Evolutionary conservation across 23 tunicate genomes (phyloP).

Genomic region (Clavelina lepadiformis): DNA sequence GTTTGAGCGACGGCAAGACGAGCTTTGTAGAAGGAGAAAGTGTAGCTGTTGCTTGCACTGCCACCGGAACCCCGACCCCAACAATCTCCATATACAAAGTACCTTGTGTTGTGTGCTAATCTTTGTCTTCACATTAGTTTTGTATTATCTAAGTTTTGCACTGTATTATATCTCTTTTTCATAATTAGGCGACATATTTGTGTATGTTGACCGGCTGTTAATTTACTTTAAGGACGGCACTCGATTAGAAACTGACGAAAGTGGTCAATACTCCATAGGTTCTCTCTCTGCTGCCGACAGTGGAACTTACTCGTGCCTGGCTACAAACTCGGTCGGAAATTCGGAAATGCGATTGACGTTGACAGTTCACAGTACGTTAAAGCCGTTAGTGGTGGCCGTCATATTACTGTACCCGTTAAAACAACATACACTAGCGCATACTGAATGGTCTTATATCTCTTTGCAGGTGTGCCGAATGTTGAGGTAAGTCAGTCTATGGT

Average conservation of each 20-base stretch:
- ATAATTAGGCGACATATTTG: too few relatives aligned
- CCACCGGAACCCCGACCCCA: slow-evolving; percentile 49
- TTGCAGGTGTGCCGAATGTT: slow-evolving; percentile 10
- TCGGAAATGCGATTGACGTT: slow-evolving; percentile 11
- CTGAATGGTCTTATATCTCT: not conserved
- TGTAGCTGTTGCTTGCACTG: slow-evolving; percentile 19
- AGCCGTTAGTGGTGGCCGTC: not conserved
- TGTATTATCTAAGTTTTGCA: too few relatives aligned
- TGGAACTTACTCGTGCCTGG: slow-evolving; percentile 60
- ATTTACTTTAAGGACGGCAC: not conserved
- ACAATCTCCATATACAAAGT: slow-evolving; percentile 49
- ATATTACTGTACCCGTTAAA: not conserved
- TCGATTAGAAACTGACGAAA: not conserved
- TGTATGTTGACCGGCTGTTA: too few relatives aligned
- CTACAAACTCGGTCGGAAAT: slow-evolving; percentile 49
- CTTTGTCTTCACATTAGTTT: too few relatives aligned
- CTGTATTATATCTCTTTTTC: too few relatives aligned
- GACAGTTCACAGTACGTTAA: slow-evolving; percentile 31
- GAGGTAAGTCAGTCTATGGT: slow-evolving; percentile 1
- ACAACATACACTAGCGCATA: too few relatives aligned
- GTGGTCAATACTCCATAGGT: not conserved
- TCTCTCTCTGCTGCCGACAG: slow-evolving; percentile 26
- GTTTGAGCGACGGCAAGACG: not conserved
- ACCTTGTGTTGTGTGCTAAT: not conserved
- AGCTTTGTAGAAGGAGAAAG: slow-evolving; percentile 8